Evolutionary conservation across 2,797 vertebrate genomes (phyloP), one percentile per base, ranked within the genome.

Genomic region (Coranthus polyacanthus): DNA sequence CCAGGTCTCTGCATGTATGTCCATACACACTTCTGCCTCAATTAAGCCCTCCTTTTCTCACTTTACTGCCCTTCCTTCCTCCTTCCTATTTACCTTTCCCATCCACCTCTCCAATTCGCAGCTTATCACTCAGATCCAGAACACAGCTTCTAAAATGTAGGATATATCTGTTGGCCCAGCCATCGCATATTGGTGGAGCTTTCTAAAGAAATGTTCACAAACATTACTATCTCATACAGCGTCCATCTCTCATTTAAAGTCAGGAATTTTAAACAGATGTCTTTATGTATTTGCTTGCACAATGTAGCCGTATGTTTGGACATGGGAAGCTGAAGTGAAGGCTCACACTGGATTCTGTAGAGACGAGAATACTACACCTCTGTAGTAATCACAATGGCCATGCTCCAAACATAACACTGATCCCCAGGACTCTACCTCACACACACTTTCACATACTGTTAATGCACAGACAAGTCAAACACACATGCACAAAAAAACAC

Each of bases 361-460:
- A 79, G 83, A 81, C 17, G 6, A 52, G 58, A 86, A 73, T 68
- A 56, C 80, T 72, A 76, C 72, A 72, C 70, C 70, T 81, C 76
- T 85, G 70, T 72, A 61, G 78, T 79, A 84, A 87, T 85, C 84
- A 78, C 62, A 73, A 54, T 81, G 86, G 84, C 78, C 44, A 10
- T 1, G 62, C 34, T 84, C 87, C 86, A 91, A 83, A 59, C 72
- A 88, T 62, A 89, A 89, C 47, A 89, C 64, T 29, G 67, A 88
- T 70, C 65, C 62, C 53, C 64, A 55, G 49, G 78, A 80, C 71
- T 68, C 55, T 16, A 62, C 41, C 65, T 64, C 71, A 66, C 59
- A 46, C 65, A 66, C 43, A 47, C 22, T 57, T 47, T 36, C 37
- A 65, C 39, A 41, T 29, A 37, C 29, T 51, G 20, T 29, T 45